Percentiles rank a stretch among this genome's conserved stretches.
phyloP scores from a whole-genome alignment of 2,797 vertebrate genomes.

The Acanthis flammea region DNA sequence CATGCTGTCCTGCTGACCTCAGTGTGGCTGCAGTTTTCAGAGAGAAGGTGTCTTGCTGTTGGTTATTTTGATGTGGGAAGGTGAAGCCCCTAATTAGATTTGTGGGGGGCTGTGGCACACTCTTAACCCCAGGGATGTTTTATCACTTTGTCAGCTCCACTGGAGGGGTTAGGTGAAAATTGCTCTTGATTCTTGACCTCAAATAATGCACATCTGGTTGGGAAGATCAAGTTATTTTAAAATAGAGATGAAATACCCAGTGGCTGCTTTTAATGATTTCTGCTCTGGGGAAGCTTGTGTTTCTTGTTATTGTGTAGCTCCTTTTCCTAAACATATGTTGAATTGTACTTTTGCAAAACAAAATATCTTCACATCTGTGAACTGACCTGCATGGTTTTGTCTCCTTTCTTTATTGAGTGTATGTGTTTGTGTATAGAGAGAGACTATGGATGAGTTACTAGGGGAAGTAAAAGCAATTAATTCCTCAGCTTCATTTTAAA shows the following conservation, averaged over 20 bases:
- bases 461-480: slow-evolving; percentile 8
- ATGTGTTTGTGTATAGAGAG: background rate
- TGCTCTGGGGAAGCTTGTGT: background rate
- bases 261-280: background rate
- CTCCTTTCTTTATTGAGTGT: background rate
- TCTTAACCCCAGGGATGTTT: background rate
- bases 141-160: rapidly evolving
- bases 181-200: background rate
- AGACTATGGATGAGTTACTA: background rate
- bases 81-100: background rate
- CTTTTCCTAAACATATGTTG: background rate
- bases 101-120: background rate
- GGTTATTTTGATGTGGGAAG: background rate
- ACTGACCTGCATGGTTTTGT: background rate
- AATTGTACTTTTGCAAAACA: background rate
- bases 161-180: background rate
- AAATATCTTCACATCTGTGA: background rate
- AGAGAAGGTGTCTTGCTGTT: background rate
- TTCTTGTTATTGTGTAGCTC: background rate
- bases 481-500: background rate
- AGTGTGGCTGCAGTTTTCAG: background rate
- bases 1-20: background rate
- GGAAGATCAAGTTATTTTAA: background rate
- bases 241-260: background rate
- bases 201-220: background rate